Base-by-base conservation (phyloP, 2,797 vertebrate genomes). In the Gallinago solitaria region DNA sequence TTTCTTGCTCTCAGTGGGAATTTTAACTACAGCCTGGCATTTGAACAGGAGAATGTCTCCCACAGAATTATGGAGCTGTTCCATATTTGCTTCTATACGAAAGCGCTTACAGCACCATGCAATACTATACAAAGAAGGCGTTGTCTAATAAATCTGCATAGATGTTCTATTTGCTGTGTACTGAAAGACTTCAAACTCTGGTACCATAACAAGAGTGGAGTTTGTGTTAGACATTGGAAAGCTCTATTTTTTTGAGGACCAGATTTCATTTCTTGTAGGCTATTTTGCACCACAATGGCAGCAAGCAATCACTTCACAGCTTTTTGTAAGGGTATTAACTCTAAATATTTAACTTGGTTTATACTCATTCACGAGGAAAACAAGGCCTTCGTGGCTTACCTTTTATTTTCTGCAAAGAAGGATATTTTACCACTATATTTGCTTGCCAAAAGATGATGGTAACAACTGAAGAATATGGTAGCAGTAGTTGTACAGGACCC, bases 41-140 rank as follows among this genome's bases (percentile, higher is more conserved):
- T 68, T 64, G 64, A 92, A 87, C 84, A 92, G 75, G 68, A 85
- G 79, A 90, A 84, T n/a, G 60, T 93, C 93, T 94, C 95, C 86
- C 90, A 85, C 60, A 60, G 88, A 92, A 95, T 88, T 84, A 90
- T 68, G 75, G 88, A 96, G 90, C 80, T 92, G 85, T 90, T 95
- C 85, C 68, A 79, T 96, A 93, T 87, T 93, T 96, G 67, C 70
- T 83, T 77, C 90, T 68, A 28, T 94, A 90, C 74, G 92, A 93
- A 93, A 94, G 32, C 32, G 61, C 53, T 94, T 85, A 90, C 74
- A 96, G 91, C 74, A 90, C 53, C 81, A 77, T 74, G 60, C 67
- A 71, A n/a, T 25, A 33, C 51, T 70, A 27, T 45, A 95, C 91
- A 95, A 96, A 95, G 95, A 78, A 75, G 87, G 77, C 24, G 82